phyloP scores from a whole-genome alignment of 30 jellyfish, hydroid and myxozoan species.

The Pseudorhiza aurosa region DNA sequence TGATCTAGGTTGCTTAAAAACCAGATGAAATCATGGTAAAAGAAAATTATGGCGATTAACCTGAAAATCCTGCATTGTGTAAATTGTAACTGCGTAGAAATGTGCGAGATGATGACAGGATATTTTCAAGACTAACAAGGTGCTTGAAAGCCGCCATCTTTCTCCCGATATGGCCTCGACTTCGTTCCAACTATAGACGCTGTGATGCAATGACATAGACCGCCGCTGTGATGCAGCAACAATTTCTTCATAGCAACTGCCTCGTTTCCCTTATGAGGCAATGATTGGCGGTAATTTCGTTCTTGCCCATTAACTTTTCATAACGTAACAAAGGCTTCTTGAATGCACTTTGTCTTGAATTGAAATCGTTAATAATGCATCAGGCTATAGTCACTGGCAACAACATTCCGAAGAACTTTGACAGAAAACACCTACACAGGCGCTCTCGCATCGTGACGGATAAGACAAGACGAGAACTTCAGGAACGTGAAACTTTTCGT shows the following conservation, averaged over 20 bases:
- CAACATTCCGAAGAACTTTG: slow-evolving; percentile 3
- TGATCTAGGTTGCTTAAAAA: too few relatives aligned
- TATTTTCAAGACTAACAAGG: background rate
- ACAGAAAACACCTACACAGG: slow-evolving; percentile 11
- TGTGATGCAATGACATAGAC: too few relatives aligned
- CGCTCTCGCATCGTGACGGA: too few relatives aligned
- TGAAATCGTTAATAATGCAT: slow-evolving; percentile 42
- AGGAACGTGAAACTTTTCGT: too few relatives aligned
- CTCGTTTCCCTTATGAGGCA: background rate
- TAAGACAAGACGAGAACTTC: too few relatives aligned
- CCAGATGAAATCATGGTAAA: too few relatives aligned
- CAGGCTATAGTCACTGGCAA: slow-evolving; percentile 19
- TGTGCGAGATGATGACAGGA: background rate
- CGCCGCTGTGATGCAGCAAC: too few relatives aligned
- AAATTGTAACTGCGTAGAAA: background rate
- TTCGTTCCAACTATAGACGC: background rate
- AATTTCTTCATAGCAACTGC: slow-evolving; percentile 17
- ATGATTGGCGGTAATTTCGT: slow-evolving; percentile 33
- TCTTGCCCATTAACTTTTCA: slow-evolving; percentile 58
- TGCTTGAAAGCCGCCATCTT: slow-evolving; percentile 2
- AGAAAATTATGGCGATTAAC: too few relatives aligned
- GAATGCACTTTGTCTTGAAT: background rate
- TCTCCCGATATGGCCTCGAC: background rate
- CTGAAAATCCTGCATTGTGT: background rate
- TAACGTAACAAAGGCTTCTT: background rate